Conservation (phyloP, 2,888 invertebrate genomes). For the Drosophila austrosaltans region DNA sequence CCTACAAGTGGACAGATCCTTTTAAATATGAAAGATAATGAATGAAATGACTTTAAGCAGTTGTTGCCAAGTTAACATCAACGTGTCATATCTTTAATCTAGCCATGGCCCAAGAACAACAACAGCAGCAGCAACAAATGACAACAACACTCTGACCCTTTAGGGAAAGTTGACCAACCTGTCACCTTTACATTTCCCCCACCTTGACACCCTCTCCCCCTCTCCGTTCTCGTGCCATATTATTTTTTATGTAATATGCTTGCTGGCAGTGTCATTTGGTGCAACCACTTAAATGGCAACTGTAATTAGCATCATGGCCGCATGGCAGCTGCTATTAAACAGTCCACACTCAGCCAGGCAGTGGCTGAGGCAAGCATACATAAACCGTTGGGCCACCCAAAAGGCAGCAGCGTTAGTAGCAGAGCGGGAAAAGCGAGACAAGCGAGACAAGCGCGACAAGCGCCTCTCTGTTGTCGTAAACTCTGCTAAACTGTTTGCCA, state of each 20-base stretch:
- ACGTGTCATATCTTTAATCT: slow-evolving; percentile 27
- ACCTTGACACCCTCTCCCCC: neutral
- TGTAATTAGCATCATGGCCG: slow-evolving; percentile 77
- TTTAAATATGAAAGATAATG: slow-evolving; percentile 1
- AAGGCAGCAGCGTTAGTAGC: slow-evolving; percentile 65
- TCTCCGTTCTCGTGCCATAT: slow-evolving; percentile 12
- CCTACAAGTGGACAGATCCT: neutral
- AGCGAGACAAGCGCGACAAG: slow-evolving; percentile 32
- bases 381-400: slow-evolving; percentile 52
- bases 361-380: slow-evolving; percentile 10
- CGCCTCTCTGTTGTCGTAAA: slow-evolving; percentile 66
- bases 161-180: slow-evolving; percentile 47
- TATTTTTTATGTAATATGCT: slow-evolving; percentile 32
- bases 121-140: neutral
- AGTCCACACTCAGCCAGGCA: slow-evolving; percentile 48
- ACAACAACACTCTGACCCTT: slow-evolving; percentile 3
- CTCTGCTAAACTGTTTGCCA: slow-evolving; percentile 79
- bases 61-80: slow-evolving; percentile 2
- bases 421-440: slow-evolving; percentile 9
- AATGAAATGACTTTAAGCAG: slow-evolving; percentile 7
- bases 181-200: slow-evolving; percentile 54
- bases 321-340: slow-evolving; percentile 77
- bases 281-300: slow-evolving; percentile 78
- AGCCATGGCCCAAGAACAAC: slow-evolving; percentile 21
- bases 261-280: slow-evolving; percentile 63